These are phyloP conservation scores for Drosophila antonietae DNA, from an alignment of 2,888 invertebrate genomes.

Conservation along the genomic window DNA sequence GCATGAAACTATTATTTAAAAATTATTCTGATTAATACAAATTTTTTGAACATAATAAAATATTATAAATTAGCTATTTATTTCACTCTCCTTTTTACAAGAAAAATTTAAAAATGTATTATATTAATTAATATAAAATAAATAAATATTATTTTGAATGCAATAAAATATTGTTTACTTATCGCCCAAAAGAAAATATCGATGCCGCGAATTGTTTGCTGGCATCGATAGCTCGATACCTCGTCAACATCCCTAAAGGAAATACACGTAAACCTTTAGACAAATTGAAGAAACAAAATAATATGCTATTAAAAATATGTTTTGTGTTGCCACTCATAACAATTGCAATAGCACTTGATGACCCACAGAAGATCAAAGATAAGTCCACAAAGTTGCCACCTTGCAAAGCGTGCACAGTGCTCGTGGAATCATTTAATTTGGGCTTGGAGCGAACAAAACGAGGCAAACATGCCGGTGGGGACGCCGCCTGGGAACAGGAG, in stretches of 20 bases:
- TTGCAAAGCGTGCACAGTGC: conserved; percentile 91
- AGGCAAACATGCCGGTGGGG: conserved; percentile 96
- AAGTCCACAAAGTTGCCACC: conserved; percentile 88
- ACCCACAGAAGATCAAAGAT: conserved; percentile 69
- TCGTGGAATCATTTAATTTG: conserved; percentile 91
- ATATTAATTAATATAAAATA: neutral
- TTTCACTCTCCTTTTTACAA: too few species aligned
- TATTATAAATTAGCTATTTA: too few species aligned
- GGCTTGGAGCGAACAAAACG: conserved; percentile 93
- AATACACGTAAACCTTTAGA: conserved; percentile 50
- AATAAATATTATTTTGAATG: neutral
- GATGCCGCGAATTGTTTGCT: neutral
- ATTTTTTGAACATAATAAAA: too few species aligned
- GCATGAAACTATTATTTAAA: too few species aligned
- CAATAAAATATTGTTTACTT: neutral
- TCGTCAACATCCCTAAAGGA: conserved; percentile 31
- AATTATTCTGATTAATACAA: too few species aligned
- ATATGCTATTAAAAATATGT: conserved; percentile 43
- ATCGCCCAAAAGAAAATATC: neutral
- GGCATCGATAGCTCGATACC: conserved; percentile 2
- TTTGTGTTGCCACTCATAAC: conserved; percentile 42
- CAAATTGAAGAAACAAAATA: conserved; percentile 17
- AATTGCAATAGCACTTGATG: conserved; percentile 44
- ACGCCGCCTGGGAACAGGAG: conserved; percentile 96
- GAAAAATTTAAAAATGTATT: too few species aligned